Base-by-base conservation (phyloP, 2,888 invertebrate species). In the Xylota segnis region DNA sequence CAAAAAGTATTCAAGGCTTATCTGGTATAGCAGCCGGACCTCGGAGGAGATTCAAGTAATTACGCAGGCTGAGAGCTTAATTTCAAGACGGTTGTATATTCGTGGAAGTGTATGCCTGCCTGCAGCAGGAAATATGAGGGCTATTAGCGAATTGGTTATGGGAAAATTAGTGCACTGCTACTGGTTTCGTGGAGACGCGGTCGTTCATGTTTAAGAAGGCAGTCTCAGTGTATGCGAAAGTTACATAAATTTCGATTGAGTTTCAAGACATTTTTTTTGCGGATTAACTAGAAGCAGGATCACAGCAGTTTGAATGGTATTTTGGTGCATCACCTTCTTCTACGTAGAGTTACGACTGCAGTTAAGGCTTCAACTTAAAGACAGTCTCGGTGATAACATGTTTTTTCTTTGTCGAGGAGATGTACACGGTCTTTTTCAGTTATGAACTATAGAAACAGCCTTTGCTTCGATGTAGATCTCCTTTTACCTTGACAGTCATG, bases 141-240 rank as follows among this genome's bases (percentile, higher is more conserved):
- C 71, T 56, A 63, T 63, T 40, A 63, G 61, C n/a, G 29, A 16
- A 54, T 61, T 52, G 32, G 40, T 40, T 54, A 43, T 50, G 23
- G 6, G 71, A 37, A 56, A 71, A 78, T 78, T 47, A 56, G 70
- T 54, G 45, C 14, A 29, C 5, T 23, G 63, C 78, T 78, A 63
- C 78, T 63, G 78, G 78, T 56, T 12, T 12, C 14, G n/a, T n/a
- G 6, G 32, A 14, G 3, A 9, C 14, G 34, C 10, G 4, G 58
- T 10, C 10, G 23, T 7, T 10, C 4, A 2, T 7, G n/a, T 5
- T 43, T n/a, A 43, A n/a, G 14, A n/a, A 43, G n/a, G 5, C 40
- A n/a, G 2, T 10, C 37, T 37, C 4, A 1, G 10, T 9, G 10
- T 10, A 10, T 37, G 37, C 10, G n/a, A n/a, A n/a, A n/a, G n/a